phyloP scores from a whole-genome alignment of 2,797 vertebrate genomes.

The Eidolon dupreanum region DNA sequence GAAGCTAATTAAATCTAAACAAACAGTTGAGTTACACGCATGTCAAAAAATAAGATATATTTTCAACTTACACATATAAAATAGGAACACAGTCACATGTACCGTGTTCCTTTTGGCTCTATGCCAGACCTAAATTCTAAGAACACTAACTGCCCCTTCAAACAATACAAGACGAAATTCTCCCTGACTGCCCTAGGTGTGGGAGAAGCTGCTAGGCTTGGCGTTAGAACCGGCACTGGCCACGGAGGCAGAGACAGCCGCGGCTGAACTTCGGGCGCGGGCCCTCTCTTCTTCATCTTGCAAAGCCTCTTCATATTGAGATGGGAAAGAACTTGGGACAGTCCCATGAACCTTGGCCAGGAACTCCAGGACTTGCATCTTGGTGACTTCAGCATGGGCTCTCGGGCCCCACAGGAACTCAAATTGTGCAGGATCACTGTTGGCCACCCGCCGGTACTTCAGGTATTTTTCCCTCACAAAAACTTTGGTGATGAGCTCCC shows the following conservation, averaged over 20 bases:
- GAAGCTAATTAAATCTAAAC: background rate
- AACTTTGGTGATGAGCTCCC: background rate
- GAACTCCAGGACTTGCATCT: background rate
- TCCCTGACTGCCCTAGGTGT: background rate
- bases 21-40: background rate
- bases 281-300: background rate
- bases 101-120: background rate
- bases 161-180: background rate
- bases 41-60: background rate
- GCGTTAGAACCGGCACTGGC: background rate
- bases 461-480: background rate
- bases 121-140: background rate
- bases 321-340: background rate
- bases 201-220: background rate
- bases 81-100: background rate
- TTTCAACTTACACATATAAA: background rate
- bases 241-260: background rate
- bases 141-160: background rate
- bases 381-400: background rate
- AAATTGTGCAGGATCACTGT: background rate
- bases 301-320: background rate
- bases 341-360: background rate
- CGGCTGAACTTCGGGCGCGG: background rate
- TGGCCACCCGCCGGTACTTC: background rate
- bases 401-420: background rate